Evolutionary conservation across 2,888 invertebrate genomes (phyloP).

Genomic region (Polymixis flavicincta): DNA sequence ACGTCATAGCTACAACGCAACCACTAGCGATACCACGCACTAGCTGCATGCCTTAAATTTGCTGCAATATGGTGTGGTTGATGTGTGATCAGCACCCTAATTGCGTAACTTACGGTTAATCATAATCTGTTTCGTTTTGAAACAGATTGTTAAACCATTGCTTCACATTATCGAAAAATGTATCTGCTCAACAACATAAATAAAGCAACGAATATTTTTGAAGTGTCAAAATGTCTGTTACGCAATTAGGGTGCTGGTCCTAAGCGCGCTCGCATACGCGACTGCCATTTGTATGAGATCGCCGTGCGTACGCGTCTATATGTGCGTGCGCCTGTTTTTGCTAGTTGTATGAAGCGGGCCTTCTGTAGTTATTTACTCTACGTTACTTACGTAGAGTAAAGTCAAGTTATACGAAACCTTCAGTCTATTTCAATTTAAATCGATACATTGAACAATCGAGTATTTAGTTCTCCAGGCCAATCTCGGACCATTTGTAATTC

Average conservation of each 20-base stretch:
- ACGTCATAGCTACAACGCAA: background rate
- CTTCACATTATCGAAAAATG: too few species aligned
- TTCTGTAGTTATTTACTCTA: background rate
- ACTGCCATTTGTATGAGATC: background rate
- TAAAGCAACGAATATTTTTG: too few species aligned
- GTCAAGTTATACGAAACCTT: slow-evolving; percentile 33
- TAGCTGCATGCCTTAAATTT: background rate
- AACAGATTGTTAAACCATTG: too few species aligned
- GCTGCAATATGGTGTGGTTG: background rate
- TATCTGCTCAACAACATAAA: too few species aligned
- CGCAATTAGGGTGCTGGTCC: too few species aligned
- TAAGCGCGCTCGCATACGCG: background rate
- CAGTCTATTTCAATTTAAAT: slow-evolving; percentile 57
- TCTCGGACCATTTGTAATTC: slow-evolving; percentile 30
- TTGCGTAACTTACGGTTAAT: too few species aligned
- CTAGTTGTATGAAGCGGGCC: background rate
- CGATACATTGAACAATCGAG: slow-evolving; percentile 46
- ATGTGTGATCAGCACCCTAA: too few species aligned
- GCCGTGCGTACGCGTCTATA: background rate
- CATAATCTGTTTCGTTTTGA: too few species aligned
- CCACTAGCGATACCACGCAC: background rate
- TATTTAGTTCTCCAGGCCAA: slow-evolving; percentile 57
- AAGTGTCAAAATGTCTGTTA: too few species aligned
- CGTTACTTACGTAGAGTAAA: background rate
- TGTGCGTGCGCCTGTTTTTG: background rate